Percentiles rank a stretch among this genome's conserved stretches.
phyloP scores from a whole-genome alignment of 2,888 invertebrate species.

The Harpagoxenus sublaevis region DNA sequence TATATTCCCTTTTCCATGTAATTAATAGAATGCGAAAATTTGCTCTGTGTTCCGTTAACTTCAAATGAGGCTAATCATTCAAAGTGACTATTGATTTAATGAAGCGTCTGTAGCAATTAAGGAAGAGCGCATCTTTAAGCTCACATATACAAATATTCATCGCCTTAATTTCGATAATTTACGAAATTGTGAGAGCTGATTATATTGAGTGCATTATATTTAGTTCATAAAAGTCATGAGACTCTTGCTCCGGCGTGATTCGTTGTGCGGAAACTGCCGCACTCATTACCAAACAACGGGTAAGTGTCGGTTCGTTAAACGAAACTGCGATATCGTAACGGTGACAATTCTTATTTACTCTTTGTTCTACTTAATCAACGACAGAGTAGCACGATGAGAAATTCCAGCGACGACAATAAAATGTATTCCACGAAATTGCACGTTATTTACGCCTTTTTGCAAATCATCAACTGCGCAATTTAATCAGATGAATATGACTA shows the following conservation, averaged over 20 bases:
- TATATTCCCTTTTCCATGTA: neutral
- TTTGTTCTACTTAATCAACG: slow-evolving; percentile 57
- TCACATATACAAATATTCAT: neutral
- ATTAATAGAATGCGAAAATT: neutral
- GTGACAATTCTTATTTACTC: slow-evolving; percentile 61
- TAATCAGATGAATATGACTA: neutral
- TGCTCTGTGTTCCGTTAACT: neutral
- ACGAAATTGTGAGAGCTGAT: slow-evolving; percentile 22
- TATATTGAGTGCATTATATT: slow-evolving; percentile 5
- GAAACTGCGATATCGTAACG: slow-evolving; percentile 51
- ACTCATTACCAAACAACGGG: slow-evolving; percentile 44
- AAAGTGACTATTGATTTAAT: slow-evolving; percentile 20
- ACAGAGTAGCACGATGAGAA: neutral
- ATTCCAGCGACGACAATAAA: slow-evolving; percentile 16
- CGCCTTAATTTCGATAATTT: slow-evolving; percentile 27
- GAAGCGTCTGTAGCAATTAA: slow-evolving; percentile 8
- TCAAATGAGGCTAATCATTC: neutral
- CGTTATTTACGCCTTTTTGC: neutral
- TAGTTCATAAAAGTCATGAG: slow-evolving; percentile 37
- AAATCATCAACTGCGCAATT: neutral
- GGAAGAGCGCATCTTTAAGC: neutral
- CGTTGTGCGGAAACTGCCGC: slow-evolving; percentile 25
- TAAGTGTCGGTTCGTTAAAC: slow-evolving; percentile 59
- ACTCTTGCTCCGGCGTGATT: neutral
- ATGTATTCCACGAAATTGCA: neutral